Base-by-base conservation (phyloP, 1,140 invertebrate species). In the Brachionus rotundiformis region DNA sequence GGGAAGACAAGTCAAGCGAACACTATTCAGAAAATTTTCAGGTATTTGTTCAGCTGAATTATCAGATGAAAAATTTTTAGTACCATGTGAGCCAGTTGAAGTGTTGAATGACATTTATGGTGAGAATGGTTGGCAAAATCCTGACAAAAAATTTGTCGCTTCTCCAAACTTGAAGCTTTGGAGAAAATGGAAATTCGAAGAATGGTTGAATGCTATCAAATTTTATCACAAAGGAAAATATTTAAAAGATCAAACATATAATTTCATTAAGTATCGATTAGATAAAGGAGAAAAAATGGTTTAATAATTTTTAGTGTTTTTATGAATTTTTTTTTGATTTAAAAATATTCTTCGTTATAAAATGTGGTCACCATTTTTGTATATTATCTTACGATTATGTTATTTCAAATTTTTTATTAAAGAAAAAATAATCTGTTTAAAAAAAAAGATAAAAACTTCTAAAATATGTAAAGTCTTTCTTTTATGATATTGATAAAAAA, bases 21-120 rank as follows among this genome's bases (percentile, higher is more conserved):
- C 29, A 13, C 5, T 63, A 13, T 3, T 63, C n/a, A 63, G 23
- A 1, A 63, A 63, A 63, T 29, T 63, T 1, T 3, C n/a, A 10
- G 23, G 25, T 11, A 29, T 63, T 27, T 63, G 59, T 63, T 63
- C 59, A 29, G 59, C 59, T 63, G 59, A 63, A 27, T n/a, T 63
- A 3, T 13, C 10, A 3, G 59, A 63, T 0, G 59, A 63, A 31
- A 63, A 63, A 63, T 63, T 29, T 63, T 11, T 31, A 8, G 29
- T 63, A 27, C 59, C 59, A 13, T 63, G 59, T 63, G 29, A 63
- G 5, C 59, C 59, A 0, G 29, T 63, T 11, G 4, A 1, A 25
- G 7, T 29, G 10, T 25, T 63, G 3, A 31, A 63, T 29, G 59
- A 63, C 11, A 11, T 63, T 63, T 63, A 63, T 7, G 59, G 59